Evolutionary conservation across 2,113 vertebrate genomes (phyloP).

Genomic region (Cairina moschata): DNA sequence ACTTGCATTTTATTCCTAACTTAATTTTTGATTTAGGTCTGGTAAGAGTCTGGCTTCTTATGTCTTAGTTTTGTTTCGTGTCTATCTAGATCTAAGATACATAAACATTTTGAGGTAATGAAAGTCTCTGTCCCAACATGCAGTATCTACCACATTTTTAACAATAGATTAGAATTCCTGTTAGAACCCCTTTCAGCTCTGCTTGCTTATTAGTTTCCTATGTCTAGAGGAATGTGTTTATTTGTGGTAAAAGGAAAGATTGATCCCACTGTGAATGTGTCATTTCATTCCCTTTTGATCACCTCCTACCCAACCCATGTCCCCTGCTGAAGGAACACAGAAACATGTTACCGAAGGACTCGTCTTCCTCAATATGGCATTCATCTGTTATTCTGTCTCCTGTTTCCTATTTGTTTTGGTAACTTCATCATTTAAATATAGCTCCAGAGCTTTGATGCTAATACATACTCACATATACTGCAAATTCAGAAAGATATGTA

Average conservation of each 20-base stretch:
- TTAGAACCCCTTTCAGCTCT: not conserved
- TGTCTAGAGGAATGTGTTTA: not conserved
- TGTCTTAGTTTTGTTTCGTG: not conserved
- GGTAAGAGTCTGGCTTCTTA: not conserved
- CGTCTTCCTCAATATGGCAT: not conserved
- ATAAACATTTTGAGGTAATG: not conserved
- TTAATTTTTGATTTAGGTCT: not conserved
- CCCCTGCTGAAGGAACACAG: not conserved
- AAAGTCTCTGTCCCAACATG: not conserved
- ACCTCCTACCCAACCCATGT: not conserved
- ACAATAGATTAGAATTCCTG: not conserved
- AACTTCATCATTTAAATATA: not conserved
- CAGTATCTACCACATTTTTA: not conserved
- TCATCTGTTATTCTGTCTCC: not conserved
- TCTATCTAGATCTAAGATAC: not conserved
- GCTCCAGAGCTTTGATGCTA: not conserved
- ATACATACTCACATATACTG: not conserved
- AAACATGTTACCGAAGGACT: not conserved
- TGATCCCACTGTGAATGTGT: not conserved
- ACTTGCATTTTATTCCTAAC: not conserved
- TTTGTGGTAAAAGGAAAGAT: not conserved
- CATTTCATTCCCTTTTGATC: not conserved
- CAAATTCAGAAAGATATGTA: not conserved
- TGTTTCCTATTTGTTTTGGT: not conserved
- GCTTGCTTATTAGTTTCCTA: not conserved